Percentiles rank a stretch among this genome's conserved stretches.
These are phyloP conservation scores for Drosophila mayri DNA, from an alignment of 1,140 invertebrate genomes.

Conservation along the genomic window DNA sequence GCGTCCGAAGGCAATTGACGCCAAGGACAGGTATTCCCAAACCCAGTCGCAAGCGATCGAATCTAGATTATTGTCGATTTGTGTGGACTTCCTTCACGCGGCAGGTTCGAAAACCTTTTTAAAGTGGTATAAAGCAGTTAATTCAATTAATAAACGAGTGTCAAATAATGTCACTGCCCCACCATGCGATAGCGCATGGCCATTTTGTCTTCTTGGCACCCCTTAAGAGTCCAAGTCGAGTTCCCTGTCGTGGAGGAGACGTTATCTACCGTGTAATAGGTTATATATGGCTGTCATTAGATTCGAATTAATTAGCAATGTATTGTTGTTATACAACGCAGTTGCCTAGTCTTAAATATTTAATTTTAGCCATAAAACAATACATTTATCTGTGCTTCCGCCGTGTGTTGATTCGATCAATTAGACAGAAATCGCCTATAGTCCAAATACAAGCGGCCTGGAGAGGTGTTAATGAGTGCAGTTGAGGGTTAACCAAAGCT, in stretches of 20 bases:
- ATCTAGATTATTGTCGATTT: conserved; percentile 67
- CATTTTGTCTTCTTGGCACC: conserved; percentile 23
- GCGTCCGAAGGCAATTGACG: conserved; percentile 39
- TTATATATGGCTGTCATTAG: conserved; percentile 20
- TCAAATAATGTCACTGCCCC: conserved; percentile 62
- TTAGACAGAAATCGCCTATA: conserved; percentile 53
- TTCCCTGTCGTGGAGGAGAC: conserved; percentile 10
- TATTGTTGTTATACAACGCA: conserved; percentile 39
- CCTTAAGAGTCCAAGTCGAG: conserved; percentile 8
- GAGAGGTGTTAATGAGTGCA: conserved; percentile 68
- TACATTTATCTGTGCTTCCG: conserved; percentile 61
- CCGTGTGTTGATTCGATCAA: conserved; percentile 56
- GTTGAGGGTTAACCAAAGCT: conserved; percentile 39
- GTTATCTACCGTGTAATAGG: conserved; percentile 19
- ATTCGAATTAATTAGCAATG: conserved; percentile 56
- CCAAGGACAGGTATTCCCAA: conserved; percentile 30
- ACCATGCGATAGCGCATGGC: conserved; percentile 31
- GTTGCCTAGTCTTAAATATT: conserved; percentile 54
- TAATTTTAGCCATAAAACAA: conserved; percentile 69
- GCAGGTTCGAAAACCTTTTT: conserved; percentile 59
- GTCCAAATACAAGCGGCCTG: conserved; percentile 32
- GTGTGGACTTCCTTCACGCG: conserved; percentile 22
- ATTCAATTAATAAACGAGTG: conserved; percentile 76
- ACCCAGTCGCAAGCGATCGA: conserved; percentile 52
- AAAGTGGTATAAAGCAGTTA: conserved; percentile 78